Evolutionary conservation across 2,888 invertebrate genomes (phyloP).

Genomic region (Scaptomyza polygonia): DNA sequence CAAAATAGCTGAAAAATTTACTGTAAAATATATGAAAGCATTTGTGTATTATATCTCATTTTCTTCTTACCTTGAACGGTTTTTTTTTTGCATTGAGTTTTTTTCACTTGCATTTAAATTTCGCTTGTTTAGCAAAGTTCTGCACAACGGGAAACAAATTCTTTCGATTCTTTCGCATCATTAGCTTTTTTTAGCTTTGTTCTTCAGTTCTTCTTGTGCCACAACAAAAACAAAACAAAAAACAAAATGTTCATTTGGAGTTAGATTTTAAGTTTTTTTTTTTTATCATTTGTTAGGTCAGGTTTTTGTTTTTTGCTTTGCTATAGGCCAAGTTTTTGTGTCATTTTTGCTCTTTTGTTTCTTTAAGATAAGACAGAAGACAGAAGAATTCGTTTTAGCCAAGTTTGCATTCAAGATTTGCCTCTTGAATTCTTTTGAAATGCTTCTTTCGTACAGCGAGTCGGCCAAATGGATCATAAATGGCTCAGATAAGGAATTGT

Average conservation of each 20-base stretch:
- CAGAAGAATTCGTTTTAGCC: constrained; percentile 24
- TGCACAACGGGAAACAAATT: constrained; percentile 25
- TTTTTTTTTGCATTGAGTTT: too few species aligned
- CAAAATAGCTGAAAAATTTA: too few species aligned
- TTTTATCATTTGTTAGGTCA: constrained; percentile 2
- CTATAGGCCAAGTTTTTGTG: constrained; percentile 15
- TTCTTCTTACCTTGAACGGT: background rate
- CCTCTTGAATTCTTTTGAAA: constrained; percentile 1
- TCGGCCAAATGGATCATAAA: constrained; percentile 41
- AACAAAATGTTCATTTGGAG: constrained; percentile 19
- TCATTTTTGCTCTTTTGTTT: constrained; percentile 4
- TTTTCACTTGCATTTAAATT: too few species aligned
- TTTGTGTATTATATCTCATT: too few species aligned
- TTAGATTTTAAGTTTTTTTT: constrained; percentile 19
- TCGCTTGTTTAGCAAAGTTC: too few species aligned
- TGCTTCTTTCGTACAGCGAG: constrained; percentile 14
- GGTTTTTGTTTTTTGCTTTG: constrained; percentile 7
- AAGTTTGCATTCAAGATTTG: constrained; percentile 33
- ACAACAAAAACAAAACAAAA: constrained; percentile 33
- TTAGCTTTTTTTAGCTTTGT: too few species aligned
- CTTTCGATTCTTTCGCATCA: background rate
- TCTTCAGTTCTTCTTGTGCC: too few species aligned
- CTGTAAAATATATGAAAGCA: too few species aligned
- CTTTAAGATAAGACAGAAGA: constrained; percentile 41
- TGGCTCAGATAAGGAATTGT: constrained; percentile 43